Percentiles rank a stretch among this genome's conserved stretches.
Evolutionary conservation across 2,797 vertebrate genomes (phyloP).

Genomic region (Dipus sagitta): DNA sequence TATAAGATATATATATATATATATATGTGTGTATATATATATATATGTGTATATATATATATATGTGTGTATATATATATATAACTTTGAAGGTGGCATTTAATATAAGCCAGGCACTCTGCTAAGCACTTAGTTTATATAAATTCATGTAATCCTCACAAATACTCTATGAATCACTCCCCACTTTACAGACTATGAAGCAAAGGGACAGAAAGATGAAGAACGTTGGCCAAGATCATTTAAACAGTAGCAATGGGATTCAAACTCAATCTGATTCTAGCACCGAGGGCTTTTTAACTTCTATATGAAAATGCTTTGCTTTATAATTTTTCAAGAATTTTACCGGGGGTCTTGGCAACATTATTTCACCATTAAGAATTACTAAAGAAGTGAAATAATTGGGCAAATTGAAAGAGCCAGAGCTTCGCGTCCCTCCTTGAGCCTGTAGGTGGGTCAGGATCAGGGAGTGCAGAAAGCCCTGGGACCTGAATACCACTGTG

Average conservation of each 20-base stretch:
- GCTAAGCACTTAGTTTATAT: not conserved
- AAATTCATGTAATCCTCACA: conserved; percentile 27
- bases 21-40: no score
- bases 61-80: no score
- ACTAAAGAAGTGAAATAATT: not conserved
- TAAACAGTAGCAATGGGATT: not conserved
- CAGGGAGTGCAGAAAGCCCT: not conserved
- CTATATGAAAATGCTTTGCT: not conserved
- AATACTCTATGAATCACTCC: not conserved
- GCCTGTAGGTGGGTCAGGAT: not conserved
- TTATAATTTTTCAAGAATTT: conserved; percentile 40
- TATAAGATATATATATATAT: conserved; percentile 23
- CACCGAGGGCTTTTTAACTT: conserved; percentile 19
- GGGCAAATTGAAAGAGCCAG: not conserved
- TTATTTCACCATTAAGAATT: conserved; percentile 15
- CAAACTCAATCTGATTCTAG: conserved; percentile 21
- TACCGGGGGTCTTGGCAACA: not conserved
- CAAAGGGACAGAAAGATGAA: not conserved
- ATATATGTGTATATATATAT: no score
- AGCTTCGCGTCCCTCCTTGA: not conserved
- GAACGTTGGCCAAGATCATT: conserved; percentile 10
- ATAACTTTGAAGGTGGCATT: conserved; percentile 30
- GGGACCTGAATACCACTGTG: not conserved
- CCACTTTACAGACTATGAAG: conserved; percentile 24
- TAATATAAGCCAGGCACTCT: not conserved